Conservation (phyloP, 1,140 invertebrate genomes). For the Gyrodactylus salaris region DNA sequence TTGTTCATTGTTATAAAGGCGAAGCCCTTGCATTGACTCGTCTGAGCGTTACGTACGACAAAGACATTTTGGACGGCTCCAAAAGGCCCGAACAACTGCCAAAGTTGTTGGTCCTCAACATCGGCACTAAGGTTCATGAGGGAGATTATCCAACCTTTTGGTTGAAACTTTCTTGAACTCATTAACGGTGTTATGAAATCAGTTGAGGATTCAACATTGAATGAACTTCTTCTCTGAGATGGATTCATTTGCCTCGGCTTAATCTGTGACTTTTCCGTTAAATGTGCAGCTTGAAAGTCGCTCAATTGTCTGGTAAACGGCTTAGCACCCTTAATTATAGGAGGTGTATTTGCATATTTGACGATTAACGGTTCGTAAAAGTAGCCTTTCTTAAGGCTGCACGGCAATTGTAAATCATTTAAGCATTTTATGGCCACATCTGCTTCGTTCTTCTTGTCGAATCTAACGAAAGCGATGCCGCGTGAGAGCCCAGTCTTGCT, state of each 20-base stretch:
- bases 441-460: conserved; percentile 69
- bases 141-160: conserved; percentile 38
- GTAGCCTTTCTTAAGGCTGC: conserved; percentile 31
- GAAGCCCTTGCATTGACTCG: conserved; percentile 72
- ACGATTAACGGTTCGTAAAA: conserved; percentile 64
- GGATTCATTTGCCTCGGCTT: not conserved
- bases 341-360: conserved; percentile 56
- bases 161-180: not conserved
- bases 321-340: not conserved
- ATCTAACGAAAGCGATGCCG: conserved; percentile 79
- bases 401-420: conserved; percentile 52
- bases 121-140: conserved; percentile 77
- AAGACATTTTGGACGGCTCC: conserved; percentile 79
- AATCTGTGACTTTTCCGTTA: not conserved
- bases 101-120: conserved; percentile 68
- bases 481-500: conserved; percentile 37
- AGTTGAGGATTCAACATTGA: not conserved
- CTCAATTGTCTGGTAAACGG: not conserved
- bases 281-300: not conserved
- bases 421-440: conserved; percentile 70
- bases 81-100: conserved; percentile 81
- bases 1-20: conserved; percentile 99
- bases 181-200: not conserved
- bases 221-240: not conserved
- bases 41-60: conserved; percentile 31